Conservation (phyloP, 2,113 vertebrate genomes). For the Limnothrissa miodon region DNA sequence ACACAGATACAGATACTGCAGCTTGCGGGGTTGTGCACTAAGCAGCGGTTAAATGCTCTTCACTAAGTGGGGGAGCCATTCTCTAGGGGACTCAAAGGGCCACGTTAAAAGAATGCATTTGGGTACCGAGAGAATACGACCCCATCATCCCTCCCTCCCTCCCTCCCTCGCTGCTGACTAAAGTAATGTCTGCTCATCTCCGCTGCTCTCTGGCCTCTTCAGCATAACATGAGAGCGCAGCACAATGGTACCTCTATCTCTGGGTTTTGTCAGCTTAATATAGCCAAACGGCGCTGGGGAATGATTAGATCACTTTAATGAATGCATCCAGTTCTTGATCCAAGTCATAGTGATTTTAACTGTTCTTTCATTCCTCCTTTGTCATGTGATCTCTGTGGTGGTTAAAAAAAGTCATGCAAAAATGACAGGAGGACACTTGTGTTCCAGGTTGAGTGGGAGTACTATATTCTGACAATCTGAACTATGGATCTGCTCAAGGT, state of each 20-base stretch:
- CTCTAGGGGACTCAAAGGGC: not conserved
- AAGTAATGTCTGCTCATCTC: too few relatives aligned
- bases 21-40: not conserved
- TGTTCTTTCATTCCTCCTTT: not conserved
- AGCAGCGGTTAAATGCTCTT: not conserved
- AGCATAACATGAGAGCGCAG: not conserved
- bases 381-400: not conserved
- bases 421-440: too few relatives aligned
- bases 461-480: too few relatives aligned
- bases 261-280: not conserved
- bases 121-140: not conserved
- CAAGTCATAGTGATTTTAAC: not conserved
- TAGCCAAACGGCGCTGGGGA: not conserved
- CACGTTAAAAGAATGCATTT: not conserved
- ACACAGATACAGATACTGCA: not conserved
- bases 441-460: too few relatives aligned
- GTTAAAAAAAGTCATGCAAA: too few relatives aligned
- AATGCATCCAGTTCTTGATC: not conserved
- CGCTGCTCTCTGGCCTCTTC: not conserved
- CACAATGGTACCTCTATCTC: not conserved
- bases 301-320: not conserved
- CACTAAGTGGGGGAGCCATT: not conserved
- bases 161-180: not conserved
- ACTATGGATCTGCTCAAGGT: too few relatives aligned
- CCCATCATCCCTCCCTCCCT: not conserved